phyloP scores from a whole-genome alignment of 2,888 invertebrate genomes.

The Thymelicus lineola region DNA sequence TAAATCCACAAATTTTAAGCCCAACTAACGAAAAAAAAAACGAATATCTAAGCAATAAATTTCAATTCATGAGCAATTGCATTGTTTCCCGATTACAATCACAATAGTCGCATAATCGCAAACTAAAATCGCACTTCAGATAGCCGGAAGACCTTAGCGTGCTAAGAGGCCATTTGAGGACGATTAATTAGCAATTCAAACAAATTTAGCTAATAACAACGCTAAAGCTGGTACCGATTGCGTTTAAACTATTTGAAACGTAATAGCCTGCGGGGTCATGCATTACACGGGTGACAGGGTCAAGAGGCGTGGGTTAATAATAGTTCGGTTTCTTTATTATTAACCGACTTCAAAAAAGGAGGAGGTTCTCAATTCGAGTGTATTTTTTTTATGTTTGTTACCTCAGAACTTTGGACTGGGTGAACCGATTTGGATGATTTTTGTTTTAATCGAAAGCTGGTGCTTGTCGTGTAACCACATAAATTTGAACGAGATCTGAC shows the following conservation, averaged over 20 bases:
- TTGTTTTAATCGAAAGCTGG: too few relatives aligned
- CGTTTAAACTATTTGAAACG: constrained; percentile 51
- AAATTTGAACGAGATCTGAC: too few relatives aligned
- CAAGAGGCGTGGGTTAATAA: constrained; percentile 2
- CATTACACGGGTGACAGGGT: constrained; percentile 15
- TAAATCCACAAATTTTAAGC: too few relatives aligned
- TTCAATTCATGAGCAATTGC: background rate
- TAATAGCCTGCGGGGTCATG: constrained; percentile 21
- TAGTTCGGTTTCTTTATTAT: background rate
- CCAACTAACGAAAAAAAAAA: background rate
- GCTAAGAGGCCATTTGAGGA: constrained; percentile 59
- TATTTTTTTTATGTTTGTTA: too few relatives aligned
- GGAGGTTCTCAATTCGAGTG: too few relatives aligned
- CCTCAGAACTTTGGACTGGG: too few relatives aligned
- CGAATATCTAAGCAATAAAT: background rate
- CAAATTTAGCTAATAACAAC: constrained; percentile 79
- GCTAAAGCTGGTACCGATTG: constrained; percentile 65
- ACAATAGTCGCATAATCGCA: background rate
- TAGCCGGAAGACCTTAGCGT: constrained; percentile 55
- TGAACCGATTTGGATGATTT: too few relatives aligned
- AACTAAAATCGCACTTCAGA: background rate
- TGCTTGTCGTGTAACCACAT: too few relatives aligned
- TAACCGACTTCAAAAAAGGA: too few relatives aligned
- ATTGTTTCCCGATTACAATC: background rate
- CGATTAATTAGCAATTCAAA: constrained; percentile 79